phyloP scores from a whole-genome alignment of 37 sponge, comb jelly and placozoan genomes.

The Spongilla lacustris region DNA sequence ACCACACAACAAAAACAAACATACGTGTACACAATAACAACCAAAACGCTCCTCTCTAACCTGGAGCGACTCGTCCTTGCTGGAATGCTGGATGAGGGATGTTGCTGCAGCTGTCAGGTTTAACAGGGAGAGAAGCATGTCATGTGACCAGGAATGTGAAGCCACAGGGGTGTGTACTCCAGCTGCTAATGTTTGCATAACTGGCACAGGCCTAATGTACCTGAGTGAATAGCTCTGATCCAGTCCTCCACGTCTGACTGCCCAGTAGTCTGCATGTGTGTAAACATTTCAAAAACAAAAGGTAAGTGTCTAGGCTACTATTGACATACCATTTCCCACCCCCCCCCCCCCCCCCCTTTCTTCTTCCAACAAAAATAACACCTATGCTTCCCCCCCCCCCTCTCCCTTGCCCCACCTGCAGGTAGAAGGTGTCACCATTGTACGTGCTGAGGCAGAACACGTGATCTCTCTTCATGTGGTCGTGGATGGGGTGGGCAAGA shows the following conservation, averaged over 20 bases:
- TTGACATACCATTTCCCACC: no score
- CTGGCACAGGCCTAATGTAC: slow-evolving; percentile 13
- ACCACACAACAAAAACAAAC: not conserved
- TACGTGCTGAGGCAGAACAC: slow-evolving; percentile 70
- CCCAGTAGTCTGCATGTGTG: slow-evolving; percentile 29
- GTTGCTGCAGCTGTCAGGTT: slow-evolving; percentile 55
- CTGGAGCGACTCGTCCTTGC: slow-evolving; percentile 24
- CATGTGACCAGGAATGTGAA: not conserved
- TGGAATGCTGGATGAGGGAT: slow-evolving; percentile 8
- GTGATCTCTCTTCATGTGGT: slow-evolving; percentile 73
- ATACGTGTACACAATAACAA: not conserved
- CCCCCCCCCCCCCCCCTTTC: not conserved
- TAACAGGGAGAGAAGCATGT: not conserved
- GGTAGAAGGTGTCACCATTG: slow-evolving; percentile 64
- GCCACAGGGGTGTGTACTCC: not conserved
- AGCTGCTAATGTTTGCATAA: not conserved
- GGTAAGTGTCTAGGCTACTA: no score
- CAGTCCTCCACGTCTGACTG: slow-evolving; percentile 69
- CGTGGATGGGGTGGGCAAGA: slow-evolving; percentile 64
- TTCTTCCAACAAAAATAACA: not conserved
- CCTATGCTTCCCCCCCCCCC: not conserved
- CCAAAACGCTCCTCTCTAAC: not conserved
- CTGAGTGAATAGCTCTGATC: slow-evolving; percentile 62
- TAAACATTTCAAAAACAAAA: not conserved
- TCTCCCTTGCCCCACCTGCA: slow-evolving; percentile 48